Conservation (phyloP, 1,140 invertebrate genomes). For the Bombus turneri region DNA sequence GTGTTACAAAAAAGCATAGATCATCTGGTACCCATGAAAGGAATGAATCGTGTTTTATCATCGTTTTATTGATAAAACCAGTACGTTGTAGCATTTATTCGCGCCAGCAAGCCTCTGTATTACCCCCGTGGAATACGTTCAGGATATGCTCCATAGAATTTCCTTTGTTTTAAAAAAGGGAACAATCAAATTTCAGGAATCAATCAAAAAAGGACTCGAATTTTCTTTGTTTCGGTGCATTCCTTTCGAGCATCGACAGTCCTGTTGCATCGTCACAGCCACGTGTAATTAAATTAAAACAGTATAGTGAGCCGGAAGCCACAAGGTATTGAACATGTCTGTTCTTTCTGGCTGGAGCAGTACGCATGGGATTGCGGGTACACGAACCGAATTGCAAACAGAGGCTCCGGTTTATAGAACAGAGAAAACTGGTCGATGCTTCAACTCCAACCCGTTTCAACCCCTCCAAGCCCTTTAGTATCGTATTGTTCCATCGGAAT, state of each 20-base stretch:
- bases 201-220: background rate
- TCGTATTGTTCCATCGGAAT: conserved; percentile 66
- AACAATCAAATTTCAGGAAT: background rate
- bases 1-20: background rate
- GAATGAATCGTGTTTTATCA: background rate
- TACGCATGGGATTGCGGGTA: conserved; percentile 41
- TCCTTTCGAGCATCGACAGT: background rate
- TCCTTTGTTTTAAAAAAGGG: background rate
- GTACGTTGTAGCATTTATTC: background rate
- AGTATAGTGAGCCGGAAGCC: too few species aligned
- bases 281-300: conserved; percentile 24
- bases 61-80: background rate
- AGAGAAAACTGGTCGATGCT: conserved; percentile 50
- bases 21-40: background rate
- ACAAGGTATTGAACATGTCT: conserved; percentile 25
- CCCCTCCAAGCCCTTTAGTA: conserved; percentile 29
- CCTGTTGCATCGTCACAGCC: background rate
- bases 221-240: background rate
- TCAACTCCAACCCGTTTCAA: background rate
- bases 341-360: conserved; percentile 28
- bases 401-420: conserved; percentile 54
- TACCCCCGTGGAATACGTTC: background rate
- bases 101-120: background rate
- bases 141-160: background rate
- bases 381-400: conserved; percentile 65